Percentiles rank a stretch among this genome's conserved stretches.
These are phyloP conservation scores for Margarornis squamiger DNA, from an alignment of 2,797 vertebrate species.

Conservation along the genomic window DNA sequence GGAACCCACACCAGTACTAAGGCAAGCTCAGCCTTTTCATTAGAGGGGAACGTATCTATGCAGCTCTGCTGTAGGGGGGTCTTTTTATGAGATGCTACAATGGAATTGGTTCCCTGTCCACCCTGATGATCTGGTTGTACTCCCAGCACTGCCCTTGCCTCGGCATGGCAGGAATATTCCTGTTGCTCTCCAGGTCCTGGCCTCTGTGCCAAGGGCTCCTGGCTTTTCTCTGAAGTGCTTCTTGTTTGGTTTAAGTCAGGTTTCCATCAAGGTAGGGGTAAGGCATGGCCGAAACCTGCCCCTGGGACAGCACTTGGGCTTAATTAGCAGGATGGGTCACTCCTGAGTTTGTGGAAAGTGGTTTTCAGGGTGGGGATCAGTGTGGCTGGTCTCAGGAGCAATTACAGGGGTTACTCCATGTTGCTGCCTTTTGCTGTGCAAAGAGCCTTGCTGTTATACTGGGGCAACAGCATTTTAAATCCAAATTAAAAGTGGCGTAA, in stretches of 20 bases:
- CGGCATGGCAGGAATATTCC: background rate
- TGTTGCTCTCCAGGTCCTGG: background rate
- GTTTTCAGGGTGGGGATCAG: background rate
- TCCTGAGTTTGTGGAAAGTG: conserved; percentile 2
- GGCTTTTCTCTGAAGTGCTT: background rate
- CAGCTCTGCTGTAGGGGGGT: background rate
- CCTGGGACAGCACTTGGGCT: background rate
- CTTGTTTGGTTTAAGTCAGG: background rate
- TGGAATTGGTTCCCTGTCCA: background rate
- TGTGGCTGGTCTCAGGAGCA: background rate
- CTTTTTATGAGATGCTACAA: background rate
- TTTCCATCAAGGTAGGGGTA: background rate
- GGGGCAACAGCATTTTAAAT: background rate
- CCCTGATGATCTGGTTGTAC: background rate
- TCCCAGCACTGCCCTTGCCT: background rate
- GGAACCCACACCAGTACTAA: accelerated
- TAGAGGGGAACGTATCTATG: background rate
- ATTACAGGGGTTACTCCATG: background rate
- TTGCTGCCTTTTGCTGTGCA: background rate
- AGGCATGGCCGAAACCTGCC: background rate
- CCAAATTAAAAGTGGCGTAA: background rate
- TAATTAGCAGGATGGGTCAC: conserved; percentile 43
- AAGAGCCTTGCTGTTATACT: background rate
- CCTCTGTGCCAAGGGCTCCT: background rate
- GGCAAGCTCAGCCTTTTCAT: accelerated